Evolutionary conservation across 2,797 vertebrate species (phyloP).

Genomic region (Peromyscus melanophrys): DNA sequence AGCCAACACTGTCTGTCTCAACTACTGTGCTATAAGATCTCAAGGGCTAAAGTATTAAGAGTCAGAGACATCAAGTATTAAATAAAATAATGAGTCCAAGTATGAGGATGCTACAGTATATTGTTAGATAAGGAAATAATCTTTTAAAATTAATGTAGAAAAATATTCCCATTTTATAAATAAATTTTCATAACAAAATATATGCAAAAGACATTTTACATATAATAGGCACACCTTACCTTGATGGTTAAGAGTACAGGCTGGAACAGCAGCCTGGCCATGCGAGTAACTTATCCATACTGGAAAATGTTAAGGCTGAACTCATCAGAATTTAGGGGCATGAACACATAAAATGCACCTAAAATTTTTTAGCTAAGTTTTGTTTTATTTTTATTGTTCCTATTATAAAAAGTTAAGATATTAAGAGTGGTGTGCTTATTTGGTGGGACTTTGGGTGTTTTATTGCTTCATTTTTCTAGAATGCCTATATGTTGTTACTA

Average conservation of each 20-base stretch:
- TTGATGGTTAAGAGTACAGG: not conserved
- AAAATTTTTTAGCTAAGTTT: not conserved
- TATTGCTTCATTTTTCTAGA: slow-evolving; percentile 64
- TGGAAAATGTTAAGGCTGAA: not conserved
- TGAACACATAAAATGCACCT: slow-evolving; percentile 1
- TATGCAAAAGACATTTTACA: not conserved
- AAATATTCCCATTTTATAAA: slow-evolving; percentile 14
- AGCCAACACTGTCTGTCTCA: not conserved
- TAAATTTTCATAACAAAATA: not conserved
- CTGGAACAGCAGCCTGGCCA: not conserved
- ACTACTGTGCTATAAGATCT: not conserved
- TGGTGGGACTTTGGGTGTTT: slow-evolving; percentile 6
- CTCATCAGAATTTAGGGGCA: not conserved
- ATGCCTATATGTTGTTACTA: not conserved
- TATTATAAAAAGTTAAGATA: not conserved
- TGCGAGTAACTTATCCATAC: not conserved
- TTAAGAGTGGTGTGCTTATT: slow-evolving; percentile 21
- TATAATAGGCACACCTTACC: not conserved
- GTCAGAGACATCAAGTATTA: not conserved
- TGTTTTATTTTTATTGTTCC: slow-evolving; percentile 22
- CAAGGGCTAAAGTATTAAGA: not conserved
- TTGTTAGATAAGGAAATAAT: not conserved
- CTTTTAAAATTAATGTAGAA: not conserved
- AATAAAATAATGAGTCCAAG: not conserved
- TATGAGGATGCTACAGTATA: not conserved